Evolutionary conservation across 2,113 vertebrate species (phyloP), one percentile per base, ranked within the genome.

Genomic region (Mormyrus lacerda): DNA sequence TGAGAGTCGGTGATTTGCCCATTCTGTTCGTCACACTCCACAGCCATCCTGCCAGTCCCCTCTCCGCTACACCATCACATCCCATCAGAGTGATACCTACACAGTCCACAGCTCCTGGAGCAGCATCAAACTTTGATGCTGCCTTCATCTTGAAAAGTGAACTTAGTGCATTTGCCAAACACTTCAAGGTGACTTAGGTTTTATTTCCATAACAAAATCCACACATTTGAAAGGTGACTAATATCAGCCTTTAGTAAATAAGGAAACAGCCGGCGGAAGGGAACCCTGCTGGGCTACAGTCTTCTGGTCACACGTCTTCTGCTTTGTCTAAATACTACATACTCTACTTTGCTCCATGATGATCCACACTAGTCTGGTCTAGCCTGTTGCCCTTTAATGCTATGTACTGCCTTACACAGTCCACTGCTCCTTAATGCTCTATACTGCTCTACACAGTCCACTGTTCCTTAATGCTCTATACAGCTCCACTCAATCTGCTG

Each of bases 191-290:
- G 21, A 86, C 24, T 50, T 31, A 47, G 19, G 11, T 86, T 50
- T 19, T 31, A 65, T n/a, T 69, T 69, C 61, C 35, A 21, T 17
- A 47, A 44, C 45, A 47, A 85, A 85, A 48, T n/a, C 39, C 82
- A 85, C 35, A 79, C 73, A 19, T 85, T 85, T 85, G 35, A 79
- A 79, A 79, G 73, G 73, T 79, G 73, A 79, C 35, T 79, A 79
- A 79, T 79, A 79, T 42, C 13, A 79, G 73, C 73, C 73, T 79
- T 42, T 13, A 79, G 73, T 42, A 42, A 39, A 79, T 79, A 79
- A 19, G 17, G n/a, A 42, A 79, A 39, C 31, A 79, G 35, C 31
- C 5, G 73, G 35, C 42, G 35, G 4, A 79, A 39, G 73, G 35
- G 73, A 8, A 39, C 35, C 35, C 73, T 79, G 73, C 73, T 42